Evolutionary conservation across 2,113 vertebrate genomes (phyloP).

Genomic region (Peucedramus taeniatus): DNA sequence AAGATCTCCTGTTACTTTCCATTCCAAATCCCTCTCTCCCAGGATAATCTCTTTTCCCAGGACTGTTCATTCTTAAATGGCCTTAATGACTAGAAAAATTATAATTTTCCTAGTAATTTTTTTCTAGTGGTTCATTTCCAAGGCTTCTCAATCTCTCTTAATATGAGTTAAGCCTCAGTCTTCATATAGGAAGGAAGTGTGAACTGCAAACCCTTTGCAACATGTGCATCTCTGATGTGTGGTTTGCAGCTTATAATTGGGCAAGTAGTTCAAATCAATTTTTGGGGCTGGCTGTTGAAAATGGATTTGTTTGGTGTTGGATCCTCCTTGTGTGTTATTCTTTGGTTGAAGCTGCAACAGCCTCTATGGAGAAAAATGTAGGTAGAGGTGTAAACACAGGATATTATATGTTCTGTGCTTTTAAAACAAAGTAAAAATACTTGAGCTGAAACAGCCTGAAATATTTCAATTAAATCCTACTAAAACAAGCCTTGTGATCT

Average conservation of each 20-base stretch:
- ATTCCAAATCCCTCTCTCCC: background rate
- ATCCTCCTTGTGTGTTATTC: background rate
- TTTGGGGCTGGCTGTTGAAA: background rate
- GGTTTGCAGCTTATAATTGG: background rate
- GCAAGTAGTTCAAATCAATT: rapidly evolving
- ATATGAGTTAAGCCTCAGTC: background rate
- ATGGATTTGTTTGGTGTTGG: background rate
- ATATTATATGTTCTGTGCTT: background rate
- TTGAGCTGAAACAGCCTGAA: background rate
- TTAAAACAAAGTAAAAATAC: background rate
- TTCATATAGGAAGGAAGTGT: background rate
- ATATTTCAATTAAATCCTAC: background rate
- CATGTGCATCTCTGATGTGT: rapidly evolving
- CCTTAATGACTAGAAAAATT: background rate
- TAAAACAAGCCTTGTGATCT: background rate
- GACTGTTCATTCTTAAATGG: background rate
- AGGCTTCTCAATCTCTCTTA: background rate
- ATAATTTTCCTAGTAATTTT: background rate
- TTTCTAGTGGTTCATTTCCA: background rate
- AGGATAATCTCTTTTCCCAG: background rate
- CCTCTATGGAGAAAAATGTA: background rate
- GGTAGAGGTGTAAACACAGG: background rate
- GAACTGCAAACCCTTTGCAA: background rate
- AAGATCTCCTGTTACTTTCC: background rate
- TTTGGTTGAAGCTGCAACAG: background rate